Base-by-base conservation (phyloP, 1,140 invertebrate genomes). In the Stratiolaelaps scimitus region DNA sequence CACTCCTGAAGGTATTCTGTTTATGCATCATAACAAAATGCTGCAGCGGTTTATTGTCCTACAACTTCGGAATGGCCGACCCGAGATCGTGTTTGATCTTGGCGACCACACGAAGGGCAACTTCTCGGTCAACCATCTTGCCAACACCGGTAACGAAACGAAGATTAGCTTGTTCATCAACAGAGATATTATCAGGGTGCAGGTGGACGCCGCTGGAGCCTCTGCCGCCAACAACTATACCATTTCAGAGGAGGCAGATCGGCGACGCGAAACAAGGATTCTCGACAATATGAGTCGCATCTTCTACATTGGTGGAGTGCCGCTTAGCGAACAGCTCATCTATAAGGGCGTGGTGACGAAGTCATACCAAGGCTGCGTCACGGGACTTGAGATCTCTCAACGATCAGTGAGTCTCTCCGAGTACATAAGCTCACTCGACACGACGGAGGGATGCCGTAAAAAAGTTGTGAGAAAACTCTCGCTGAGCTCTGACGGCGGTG, bases 401-500 rank as follows among this genome's bases (percentile, higher is more conserved):
- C 26, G 15, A 19, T 34, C 53, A 34, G 26, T 60, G 15, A 60
- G n/a, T 17, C 23, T 60, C 26, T 29, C 26, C 15, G 53, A 60
- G 15, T 17, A 17, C 23, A 60, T 17, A 5, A 60, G 34, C 53
- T 60, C 53, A 17, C 13, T 60, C 53, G 53, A 23, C 17, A 60
- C 34, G 15, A 60, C 53, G 26, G 34, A 26, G 26, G 53, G 53
- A 26, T 60, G 53, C 34, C 13, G 53, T 26, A 17, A 26, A n/a
- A 34, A 60, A 60, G 53, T 60, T 34, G 53, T 60, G 4, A 26
- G 23, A 2, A 60, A 60, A 23, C 53, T 60, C 2, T 60, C 53
- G 1, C 53, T 60, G 15, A 15, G 17, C 53, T 15, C 26, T 23
- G 53, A 60, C 10, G 17, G 17, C 13, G 20, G 26, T 1, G n/a